Evolutionary conservation across 1,140 invertebrate species (phyloP), one percentile per base, ranked within the genome.

Genomic region (Nasonia vitripennis): DNA sequence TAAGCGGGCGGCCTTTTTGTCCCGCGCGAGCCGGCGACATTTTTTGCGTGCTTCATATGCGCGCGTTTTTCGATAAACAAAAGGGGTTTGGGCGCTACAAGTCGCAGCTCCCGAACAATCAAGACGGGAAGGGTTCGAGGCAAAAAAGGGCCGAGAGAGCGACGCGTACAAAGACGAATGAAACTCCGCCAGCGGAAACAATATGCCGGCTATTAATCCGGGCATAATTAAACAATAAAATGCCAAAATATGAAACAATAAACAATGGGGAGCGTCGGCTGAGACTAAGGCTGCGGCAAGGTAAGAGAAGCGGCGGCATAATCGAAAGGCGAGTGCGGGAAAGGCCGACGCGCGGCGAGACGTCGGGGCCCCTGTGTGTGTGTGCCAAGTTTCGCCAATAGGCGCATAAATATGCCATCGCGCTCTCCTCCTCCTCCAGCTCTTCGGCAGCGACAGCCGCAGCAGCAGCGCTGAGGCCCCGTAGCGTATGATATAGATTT

Each of bases 401-500:
- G 71, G 74, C 86, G 83, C 80, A 87, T 87, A 84, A 86, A 86
- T 87, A 86, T 77, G 73, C 70, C 79, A 82, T 80, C 84, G 84
- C 62, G 71, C 67, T 84, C 87, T 68, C 14, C 67, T 48, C 73
- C 34, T 68, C 27, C n/a, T 31, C 41, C 73, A 31, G 81, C 6
- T 34, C 23, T 48, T 31, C 85, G 75, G 23, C 10, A 78, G 79
- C 84, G 86, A 75, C 48, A 83, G 83, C 86, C 87, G 87, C 87
- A 88, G 87, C 85, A 55, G 10, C 68, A 34, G 68, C 68, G 27
- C 23, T 11, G 68, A 71, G 23, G 68, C 31, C 68, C 68, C 68
- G 9, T 71, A 11, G 68, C 68, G 67, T 88, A 90, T 90, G 88
- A 90, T 90, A 90, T 91, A 90, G 90, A 91, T 91, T 91, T 91